Percentiles rank a stretch among this genome's conserved stretches.
Evolutionary conservation across 2,797 vertebrate species (phyloP).

Genomic region (Sebastiscus albofasciatus): DNA sequence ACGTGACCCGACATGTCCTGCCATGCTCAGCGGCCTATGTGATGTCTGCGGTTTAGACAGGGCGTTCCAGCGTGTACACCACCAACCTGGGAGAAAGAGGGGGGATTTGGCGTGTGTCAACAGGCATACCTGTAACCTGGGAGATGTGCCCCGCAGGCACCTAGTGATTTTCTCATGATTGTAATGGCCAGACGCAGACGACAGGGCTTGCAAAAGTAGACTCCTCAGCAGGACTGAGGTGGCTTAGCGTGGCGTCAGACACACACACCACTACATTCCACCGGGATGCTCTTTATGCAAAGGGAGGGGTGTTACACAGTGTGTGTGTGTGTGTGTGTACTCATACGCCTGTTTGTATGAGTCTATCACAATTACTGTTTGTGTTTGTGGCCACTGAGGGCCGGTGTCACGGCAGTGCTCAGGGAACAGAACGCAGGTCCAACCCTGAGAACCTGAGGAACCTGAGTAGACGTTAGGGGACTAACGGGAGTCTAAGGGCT

Average conservation of each 20-base stretch:
- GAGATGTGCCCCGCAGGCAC: conserved; percentile 83
- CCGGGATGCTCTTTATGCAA: conserved; percentile 68
- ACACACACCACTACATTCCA: conserved; percentile 82
- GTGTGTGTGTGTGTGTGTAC: conserved; percentile 36
- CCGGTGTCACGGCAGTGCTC: conserved; percentile 62
- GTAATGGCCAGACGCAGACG: conserved; percentile 83
- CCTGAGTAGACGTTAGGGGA: conserved; percentile 78
- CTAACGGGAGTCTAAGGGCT: conserved; percentile 77
- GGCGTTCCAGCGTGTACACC: conserved; percentile 81
- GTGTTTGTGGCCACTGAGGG: conserved; percentile 71
- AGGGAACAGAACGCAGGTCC: conserved; percentile 62
- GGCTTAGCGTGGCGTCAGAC: conserved; percentile 87
- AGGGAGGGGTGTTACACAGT: conserved; percentile 54
- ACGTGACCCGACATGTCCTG: conserved; percentile 85
- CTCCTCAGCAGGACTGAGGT: conserved; percentile 82
- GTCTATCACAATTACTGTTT: conserved; percentile 78
- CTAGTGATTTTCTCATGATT: conserved; percentile 86
- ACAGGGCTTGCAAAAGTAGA: conserved; percentile 82
- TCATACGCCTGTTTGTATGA: conserved; percentile 59
- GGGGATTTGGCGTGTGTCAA: conserved; percentile 86
- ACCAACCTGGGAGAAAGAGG: conserved; percentile 76
- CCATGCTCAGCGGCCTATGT: conserved; percentile 81
- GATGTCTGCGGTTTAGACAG: conserved; percentile 88
- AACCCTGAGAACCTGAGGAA: conserved; percentile 77
- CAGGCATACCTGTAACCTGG: conserved; percentile 86